phyloP scores from a whole-genome alignment of 2,113 vertebrate genomes.

The Neomonachus schauinslandi region DNA sequence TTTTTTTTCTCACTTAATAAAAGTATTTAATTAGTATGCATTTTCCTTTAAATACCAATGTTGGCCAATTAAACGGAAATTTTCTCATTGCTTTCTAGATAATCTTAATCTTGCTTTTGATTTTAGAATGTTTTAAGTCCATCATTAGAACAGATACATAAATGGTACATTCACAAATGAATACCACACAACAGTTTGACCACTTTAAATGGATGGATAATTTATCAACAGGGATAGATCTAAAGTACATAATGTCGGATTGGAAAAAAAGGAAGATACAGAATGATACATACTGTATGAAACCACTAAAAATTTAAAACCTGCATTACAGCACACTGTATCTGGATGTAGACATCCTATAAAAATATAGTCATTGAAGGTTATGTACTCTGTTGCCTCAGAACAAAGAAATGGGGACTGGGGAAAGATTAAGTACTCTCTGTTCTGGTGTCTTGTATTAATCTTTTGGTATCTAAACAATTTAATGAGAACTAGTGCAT shows the following conservation, averaged over 20 bases:
- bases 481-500: background rate
- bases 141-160: background rate
- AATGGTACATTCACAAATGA: background rate
- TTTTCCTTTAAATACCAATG: background rate
- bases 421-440: background rate
- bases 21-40: background rate
- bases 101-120: background rate
- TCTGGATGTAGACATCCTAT: background rate
- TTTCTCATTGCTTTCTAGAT: background rate
- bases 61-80: background rate
- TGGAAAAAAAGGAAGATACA: background rate
- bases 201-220: background rate
- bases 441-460: background rate
- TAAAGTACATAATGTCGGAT: background rate
- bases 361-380: background rate
- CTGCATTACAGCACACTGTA: background rate
- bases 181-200: background rate
- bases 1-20: slow-evolving; percentile 18
- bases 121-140: background rate
- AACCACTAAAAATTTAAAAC: background rate
- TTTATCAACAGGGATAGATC: background rate
- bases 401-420: background rate
- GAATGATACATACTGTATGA: background rate
- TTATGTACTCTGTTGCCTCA: background rate
- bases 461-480: background rate